Evolutionary conservation across 2,888 invertebrate genomes (phyloP).

Genomic region (Sphaerophoria taeniata): DNA sequence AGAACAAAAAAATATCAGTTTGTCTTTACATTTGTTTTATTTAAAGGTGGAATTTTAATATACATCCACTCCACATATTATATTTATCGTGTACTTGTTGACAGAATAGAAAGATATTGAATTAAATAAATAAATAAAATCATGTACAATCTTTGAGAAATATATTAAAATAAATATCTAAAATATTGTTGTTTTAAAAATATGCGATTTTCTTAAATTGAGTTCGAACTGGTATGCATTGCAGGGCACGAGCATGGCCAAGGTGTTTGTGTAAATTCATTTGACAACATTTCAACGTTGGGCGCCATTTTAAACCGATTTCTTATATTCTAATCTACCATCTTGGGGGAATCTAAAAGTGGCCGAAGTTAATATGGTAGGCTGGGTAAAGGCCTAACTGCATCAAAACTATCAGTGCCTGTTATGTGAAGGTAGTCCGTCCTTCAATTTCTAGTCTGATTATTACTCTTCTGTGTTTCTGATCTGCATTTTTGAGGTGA

Average conservation of each 20-base stretch:
- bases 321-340: no score
- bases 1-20: not conserved
- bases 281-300: no score
- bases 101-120: slow-evolving; percentile 28
- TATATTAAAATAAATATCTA: slow-evolving; percentile 18
- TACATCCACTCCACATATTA: slow-evolving; percentile 1
- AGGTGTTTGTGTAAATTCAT: not conserved
- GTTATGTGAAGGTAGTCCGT: no score
- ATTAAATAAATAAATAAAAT: slow-evolving; percentile 15
- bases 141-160: slow-evolving; percentile 39
- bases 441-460: no score
- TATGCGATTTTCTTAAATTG: not conserved
- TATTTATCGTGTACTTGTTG: slow-evolving; percentile 67
- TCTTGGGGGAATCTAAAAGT: no score
- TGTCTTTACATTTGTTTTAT: slow-evolving; percentile 4
- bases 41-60: not conserved
- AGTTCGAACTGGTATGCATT: not conserved
- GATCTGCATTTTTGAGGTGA: no score
- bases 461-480: no score
- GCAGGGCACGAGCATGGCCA: not conserved
- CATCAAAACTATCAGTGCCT: no score
- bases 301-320: no score
- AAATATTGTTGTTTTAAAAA: not conserved
- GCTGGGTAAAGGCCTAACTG: no score
- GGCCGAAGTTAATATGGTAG: no score